phyloP scores from a whole-genome alignment of 1,140 invertebrate genomes.

The Lepidurus arcticus region DNA sequence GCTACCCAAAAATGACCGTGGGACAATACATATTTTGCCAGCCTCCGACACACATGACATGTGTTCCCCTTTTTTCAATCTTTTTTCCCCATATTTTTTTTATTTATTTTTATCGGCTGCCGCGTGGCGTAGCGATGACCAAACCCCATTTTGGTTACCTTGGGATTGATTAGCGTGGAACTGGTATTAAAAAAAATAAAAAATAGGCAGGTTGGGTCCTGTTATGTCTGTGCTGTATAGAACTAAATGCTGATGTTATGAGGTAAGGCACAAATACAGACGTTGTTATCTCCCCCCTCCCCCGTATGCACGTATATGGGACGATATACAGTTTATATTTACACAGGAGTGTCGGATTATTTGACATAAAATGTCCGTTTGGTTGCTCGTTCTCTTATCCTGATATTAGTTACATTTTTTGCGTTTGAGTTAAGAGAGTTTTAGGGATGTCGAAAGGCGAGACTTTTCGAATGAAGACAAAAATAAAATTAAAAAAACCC shows the following conservation, averaged over 20 bases:
- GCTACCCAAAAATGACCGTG: not conserved
- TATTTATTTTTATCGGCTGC: not conserved
- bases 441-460: not conserved
- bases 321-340: too few species aligned
- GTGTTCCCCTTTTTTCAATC: not conserved
- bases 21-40: not conserved
- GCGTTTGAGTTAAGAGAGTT: not conserved
- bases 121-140: not conserved
- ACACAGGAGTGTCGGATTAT: conserved; percentile 1
- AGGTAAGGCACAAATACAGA: not conserved
- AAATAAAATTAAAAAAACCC: too few species aligned
- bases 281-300: not conserved
- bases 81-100: not conserved
- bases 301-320: not conserved
- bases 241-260: not conserved
- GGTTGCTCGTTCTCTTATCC: conserved; percentile 7
- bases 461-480: not conserved
- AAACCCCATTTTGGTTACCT: not conserved
- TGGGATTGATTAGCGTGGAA: not conserved
- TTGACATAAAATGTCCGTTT: not conserved
- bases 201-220: not conserved
- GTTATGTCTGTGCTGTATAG: too few species aligned
- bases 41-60: conserved; percentile 7
- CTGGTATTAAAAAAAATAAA: not conserved
- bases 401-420: not conserved